Percentiles rank a stretch among this genome's conserved stretches.
Evolutionary conservation across 2,888 invertebrate genomes (phyloP).

Genomic region (Ormyrus nitidulus): DNA sequence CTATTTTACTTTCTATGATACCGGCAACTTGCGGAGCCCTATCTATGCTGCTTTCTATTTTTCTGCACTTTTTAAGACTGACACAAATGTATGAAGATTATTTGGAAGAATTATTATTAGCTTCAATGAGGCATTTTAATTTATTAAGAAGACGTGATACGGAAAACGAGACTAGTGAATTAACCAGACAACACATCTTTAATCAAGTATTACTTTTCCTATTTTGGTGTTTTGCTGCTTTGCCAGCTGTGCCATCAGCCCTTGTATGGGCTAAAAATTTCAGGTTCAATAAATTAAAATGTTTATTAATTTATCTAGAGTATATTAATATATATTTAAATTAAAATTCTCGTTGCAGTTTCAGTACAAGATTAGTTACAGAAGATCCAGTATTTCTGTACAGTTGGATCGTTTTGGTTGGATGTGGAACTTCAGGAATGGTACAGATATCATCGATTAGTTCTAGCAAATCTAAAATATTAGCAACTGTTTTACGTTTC

Average conservation of each 20-base stretch:
- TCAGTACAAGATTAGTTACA: conserved; percentile 65
- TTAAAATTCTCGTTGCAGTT: conserved; percentile 62
- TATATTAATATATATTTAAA: neutral
- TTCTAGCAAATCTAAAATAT: conserved; percentile 60
- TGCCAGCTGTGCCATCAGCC: conserved; percentile 84
- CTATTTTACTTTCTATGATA: conserved; percentile 80
- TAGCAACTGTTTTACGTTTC: conserved; percentile 65
- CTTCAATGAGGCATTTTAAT: conserved; percentile 74
- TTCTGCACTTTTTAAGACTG: conserved; percentile 77
- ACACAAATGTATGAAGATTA: conserved; percentile 87
- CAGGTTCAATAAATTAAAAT: conserved; percentile 78
- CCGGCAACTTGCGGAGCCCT: conserved; percentile 86
- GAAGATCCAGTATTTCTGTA: conserved; percentile 68
- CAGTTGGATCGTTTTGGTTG: conserved; percentile 68
- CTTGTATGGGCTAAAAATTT: conserved; percentile 89
- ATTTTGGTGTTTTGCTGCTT: conserved; percentile 81
- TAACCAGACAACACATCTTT: conserved; percentile 76
- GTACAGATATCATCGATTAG: conserved; percentile 61
- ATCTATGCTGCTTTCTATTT: conserved; percentile 77
- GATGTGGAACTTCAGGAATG: conserved; percentile 66
- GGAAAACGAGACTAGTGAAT: conserved; percentile 58
- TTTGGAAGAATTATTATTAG: conserved; percentile 80
- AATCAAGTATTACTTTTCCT: conserved; percentile 86
- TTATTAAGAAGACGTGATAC: conserved; percentile 72
- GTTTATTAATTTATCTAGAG: neutral